A percentile compares a stretch with the other conserved stretches of the same genome.
phyloP scores from a whole-genome alignment of 2,797 vertebrate genomes.

The Macrochelys suwanniensis region DNA sequence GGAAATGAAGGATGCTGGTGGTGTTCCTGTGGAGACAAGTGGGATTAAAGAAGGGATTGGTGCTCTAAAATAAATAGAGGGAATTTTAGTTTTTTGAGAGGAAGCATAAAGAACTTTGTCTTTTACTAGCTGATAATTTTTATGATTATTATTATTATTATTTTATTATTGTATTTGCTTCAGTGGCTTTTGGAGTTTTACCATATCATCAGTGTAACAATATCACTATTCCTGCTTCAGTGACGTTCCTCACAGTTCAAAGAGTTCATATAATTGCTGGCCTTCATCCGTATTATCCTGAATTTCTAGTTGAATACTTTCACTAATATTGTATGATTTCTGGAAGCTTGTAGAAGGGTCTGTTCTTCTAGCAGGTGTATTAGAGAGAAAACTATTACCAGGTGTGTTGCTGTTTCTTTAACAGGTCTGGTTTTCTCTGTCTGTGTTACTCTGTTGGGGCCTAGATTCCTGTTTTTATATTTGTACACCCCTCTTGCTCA shows the following conservation, averaged over 20 bases:
- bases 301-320: constrained; percentile 26
- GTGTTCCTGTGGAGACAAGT: neutral
- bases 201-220: neutral
- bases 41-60: neutral
- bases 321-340: neutral
- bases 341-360: neutral
- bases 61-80: neutral
- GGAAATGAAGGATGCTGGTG: neutral
- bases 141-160: too few relatives aligned
- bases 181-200: neutral
- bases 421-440: neutral
- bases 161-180: neutral
- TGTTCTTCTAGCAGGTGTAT: neutral
- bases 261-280: constrained; percentile 2
- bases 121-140: neutral
- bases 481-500: neutral
- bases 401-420: neutral
- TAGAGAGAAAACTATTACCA: neutral
- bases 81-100: neutral
- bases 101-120: neutral
- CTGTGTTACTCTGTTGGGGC: neutral
- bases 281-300: constrained; percentile 1
- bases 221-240: constrained; percentile 3
- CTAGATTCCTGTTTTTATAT: neutral
- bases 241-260: neutral